These are phyloP conservation scores for Pimephales promelas DNA, from an alignment of 2,113 vertebrate genomes.

Conservation along the genomic window DNA sequence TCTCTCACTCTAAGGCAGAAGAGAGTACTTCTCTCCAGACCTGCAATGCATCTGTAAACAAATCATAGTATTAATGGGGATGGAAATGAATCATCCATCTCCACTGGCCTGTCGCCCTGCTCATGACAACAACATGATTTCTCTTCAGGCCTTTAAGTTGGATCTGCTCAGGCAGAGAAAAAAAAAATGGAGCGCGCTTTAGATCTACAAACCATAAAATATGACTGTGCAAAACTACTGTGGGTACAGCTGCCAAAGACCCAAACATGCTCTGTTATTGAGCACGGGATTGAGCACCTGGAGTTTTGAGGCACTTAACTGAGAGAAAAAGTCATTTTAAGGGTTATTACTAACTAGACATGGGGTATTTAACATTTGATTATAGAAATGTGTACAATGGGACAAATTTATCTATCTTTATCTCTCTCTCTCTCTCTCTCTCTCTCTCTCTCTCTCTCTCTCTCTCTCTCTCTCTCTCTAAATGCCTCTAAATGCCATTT, in stretches of 20 bases:
- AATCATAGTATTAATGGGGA: conserved; percentile 66
- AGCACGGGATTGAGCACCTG: not conserved
- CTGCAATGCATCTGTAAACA: conserved; percentile 64
- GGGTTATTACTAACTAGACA: not conserved
- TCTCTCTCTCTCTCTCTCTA: no score
- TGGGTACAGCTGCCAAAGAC: conserved; percentile 3
- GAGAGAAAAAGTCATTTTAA: not conserved
- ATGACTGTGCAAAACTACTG: conserved; percentile 37
- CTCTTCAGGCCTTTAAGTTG: conserved; percentile 56
- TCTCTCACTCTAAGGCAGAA: conserved; percentile 44
- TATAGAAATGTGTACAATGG: no score
- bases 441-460: no score
- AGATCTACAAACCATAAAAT: conserved; percentile 57
- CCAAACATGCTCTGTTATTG: not conserved
- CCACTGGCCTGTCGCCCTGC: conserved; percentile 47
- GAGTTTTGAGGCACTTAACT: not conserved
- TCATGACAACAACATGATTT: conserved; percentile 63
- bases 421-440: no score
- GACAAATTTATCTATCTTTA: no score
- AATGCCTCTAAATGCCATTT: no score
- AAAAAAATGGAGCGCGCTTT: conserved; percentile 49
- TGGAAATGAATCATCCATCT: conserved; percentile 68
- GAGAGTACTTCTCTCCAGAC: conserved; percentile 50
- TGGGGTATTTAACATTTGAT: no score
- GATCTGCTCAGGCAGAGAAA: conserved; percentile 51